A percentile compares a stretch with the other conserved stretches of the same genome.
phyloP scores from a whole-genome alignment of 2,113 vertebrate species.

The Thymallus thymallus region DNA sequence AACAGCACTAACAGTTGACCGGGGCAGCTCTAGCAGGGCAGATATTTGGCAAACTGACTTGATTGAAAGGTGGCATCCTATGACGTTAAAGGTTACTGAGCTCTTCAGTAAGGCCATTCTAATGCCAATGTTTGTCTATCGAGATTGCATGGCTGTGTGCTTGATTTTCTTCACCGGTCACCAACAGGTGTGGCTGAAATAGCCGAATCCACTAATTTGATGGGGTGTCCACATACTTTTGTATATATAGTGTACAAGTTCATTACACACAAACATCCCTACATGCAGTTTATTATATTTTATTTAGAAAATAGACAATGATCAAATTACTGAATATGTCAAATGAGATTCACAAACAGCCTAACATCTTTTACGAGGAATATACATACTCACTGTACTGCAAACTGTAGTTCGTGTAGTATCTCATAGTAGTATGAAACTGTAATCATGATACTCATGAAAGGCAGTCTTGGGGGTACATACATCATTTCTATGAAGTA shows the following conservation, averaged over 20 bases:
- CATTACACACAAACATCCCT: background rate
- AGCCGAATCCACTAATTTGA: too few relatives aligned
- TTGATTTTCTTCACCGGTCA: too few relatives aligned
- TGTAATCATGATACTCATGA: constrained; percentile 3
- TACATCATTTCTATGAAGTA: constrained; percentile 7
- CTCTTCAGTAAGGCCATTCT: too few relatives aligned
- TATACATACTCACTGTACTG: constrained; percentile 4
- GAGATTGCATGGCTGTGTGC: too few relatives aligned
- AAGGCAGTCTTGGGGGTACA: background rate
- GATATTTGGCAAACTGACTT: too few relatives aligned
- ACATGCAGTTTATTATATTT: background rate
- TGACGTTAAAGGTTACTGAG: too few relatives aligned
- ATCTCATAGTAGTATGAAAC: background rate
- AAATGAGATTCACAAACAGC: background rate
- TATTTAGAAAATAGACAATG: constrained; percentile 29
- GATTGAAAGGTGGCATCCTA: too few relatives aligned
- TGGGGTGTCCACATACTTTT: too few relatives aligned
- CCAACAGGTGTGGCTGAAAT: too few relatives aligned
- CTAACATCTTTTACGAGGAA: background rate
- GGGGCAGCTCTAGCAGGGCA: too few relatives aligned
- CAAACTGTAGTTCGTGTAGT: background rate
- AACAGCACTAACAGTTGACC: too few relatives aligned
- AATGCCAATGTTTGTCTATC: too few relatives aligned
- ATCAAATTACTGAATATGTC: constrained; percentile 4
- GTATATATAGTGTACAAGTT: constrained; percentile 20